Base-by-base conservation (phyloP, 1,140 invertebrate species). In the Lerema accius region DNA sequence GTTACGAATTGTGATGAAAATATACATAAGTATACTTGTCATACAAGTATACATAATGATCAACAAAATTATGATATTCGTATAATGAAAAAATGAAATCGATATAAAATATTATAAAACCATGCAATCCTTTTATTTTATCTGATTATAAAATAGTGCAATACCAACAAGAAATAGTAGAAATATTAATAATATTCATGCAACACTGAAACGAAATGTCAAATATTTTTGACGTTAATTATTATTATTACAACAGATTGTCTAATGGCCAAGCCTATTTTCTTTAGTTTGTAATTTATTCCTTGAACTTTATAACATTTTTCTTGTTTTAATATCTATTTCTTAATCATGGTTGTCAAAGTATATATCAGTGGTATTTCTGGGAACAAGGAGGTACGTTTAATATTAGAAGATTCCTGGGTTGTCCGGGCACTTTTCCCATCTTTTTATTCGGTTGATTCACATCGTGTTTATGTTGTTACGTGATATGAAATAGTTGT, bases 341-440 rank as follows among this genome's bases (percentile, higher is more conserved):
- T 50, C 53, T 15, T 63, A 73, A 84, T 58, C 91, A 97, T 97
- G 96, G 96, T 95, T 82, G 94, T 97, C 68, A 97, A 97, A 94
- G 94, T 97, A 67, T 97, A 96, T 90, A 93, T 97, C 86, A 97
- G 96, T 84, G 96, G 96, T 74, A 97, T 97, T 91, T 97, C 96
- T 78, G 96, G 96, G 66, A 97, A 96, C 87, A 97, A 97, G 92
- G 96, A 97, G 95, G 96, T 97, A 91, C 69, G 88, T 78, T 72
- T 79, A 82, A 83, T 76, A 82, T 80, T 83, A 80, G 69, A 78
- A 83, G 80, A 78, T 79, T 78, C 72, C 80, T 81, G 71, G 75
- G 72, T 74, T 61, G 71, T 73, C 80, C 73, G 78, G 82, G 77
- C 71, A 59, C 71, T 68, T 79, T 82, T 78, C 71, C 77, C 62